A percentile compares a stretch with the other conserved stretches of the same genome.
phyloP scores from a whole-genome alignment of 2,888 invertebrate species.

The Apantesis nais region DNA sequence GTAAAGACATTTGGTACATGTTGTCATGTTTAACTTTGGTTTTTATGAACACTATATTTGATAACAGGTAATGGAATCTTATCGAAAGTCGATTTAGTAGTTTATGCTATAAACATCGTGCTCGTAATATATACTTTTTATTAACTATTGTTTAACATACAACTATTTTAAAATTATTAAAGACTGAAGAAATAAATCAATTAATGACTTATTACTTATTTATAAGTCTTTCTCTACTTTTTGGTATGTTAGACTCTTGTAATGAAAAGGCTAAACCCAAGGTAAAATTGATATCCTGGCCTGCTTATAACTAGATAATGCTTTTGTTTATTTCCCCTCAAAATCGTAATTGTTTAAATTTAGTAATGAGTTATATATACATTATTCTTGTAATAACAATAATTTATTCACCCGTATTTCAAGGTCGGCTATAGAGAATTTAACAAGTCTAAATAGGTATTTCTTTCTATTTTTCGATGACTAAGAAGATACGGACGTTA shows the following conservation, averaged over 20 bases:
- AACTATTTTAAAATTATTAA: not conserved
- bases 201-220: no score
- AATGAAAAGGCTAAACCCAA: not conserved
- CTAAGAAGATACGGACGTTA: conserved; percentile 3
- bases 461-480: not conserved
- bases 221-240: not conserved
- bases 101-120: not conserved
- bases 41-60: conserved; percentile 1
- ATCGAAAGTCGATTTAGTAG: conserved; percentile 9
- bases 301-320: not conserved
- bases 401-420: not conserved
- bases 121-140: not conserved
- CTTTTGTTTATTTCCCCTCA: not conserved
- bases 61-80: conserved; percentile 15
- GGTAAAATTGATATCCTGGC: not conserved
- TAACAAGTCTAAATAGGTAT: not conserved
- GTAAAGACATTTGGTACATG: conserved; percentile 19
- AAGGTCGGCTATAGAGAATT: not conserved
- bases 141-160: not conserved
- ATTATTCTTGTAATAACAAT: not conserved
- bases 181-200: not conserved
- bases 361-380: not conserved
- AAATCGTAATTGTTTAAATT: not conserved
- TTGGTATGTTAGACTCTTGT: not conserved
- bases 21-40: not conserved